Conservation (phyloP, 2,113 vertebrate species). For the Entomyzon cyanotis region DNA sequence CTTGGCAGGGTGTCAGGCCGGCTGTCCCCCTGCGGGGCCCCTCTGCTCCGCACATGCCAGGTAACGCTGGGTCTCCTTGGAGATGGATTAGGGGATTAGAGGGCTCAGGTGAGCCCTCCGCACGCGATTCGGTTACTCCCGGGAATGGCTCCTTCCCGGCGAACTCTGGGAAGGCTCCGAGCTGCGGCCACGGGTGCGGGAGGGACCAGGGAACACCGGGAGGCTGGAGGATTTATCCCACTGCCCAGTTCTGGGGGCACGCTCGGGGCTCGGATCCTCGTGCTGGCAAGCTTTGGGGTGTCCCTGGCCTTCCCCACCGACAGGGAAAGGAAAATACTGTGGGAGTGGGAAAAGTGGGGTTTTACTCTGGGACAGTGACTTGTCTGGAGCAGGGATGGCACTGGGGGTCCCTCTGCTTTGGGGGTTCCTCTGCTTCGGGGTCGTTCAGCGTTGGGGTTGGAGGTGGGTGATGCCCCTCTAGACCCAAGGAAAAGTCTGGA, state of each 20-base stretch:
- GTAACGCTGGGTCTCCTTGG: conserved; percentile 29
- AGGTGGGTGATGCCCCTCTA: background rate
- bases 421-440: background rate
- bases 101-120: background rate
- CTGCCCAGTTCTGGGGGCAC: rapidly evolving
- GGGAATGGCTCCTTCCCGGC: rapidly evolving
- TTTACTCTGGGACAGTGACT: background rate
- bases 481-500: background rate
- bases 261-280: rapidly evolving
- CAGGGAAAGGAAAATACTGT: background rate
- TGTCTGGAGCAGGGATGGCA: background rate
- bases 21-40: background rate
- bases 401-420: background rate
- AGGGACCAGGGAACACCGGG: rapidly evolving
- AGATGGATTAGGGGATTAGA: conserved; percentile 50
- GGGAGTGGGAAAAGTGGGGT: background rate
- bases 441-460: background rate
- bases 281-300: background rate
- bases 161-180: background rate
- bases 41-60: background rate
- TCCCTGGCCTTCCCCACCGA: background rate
- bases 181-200: background rate
- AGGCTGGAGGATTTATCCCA: rapidly evolving
- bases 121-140: background rate
- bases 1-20: rapidly evolving